phyloP scores from a whole-genome alignment of 2,888 invertebrate species.

The Sarcophaga carnaria region DNA sequence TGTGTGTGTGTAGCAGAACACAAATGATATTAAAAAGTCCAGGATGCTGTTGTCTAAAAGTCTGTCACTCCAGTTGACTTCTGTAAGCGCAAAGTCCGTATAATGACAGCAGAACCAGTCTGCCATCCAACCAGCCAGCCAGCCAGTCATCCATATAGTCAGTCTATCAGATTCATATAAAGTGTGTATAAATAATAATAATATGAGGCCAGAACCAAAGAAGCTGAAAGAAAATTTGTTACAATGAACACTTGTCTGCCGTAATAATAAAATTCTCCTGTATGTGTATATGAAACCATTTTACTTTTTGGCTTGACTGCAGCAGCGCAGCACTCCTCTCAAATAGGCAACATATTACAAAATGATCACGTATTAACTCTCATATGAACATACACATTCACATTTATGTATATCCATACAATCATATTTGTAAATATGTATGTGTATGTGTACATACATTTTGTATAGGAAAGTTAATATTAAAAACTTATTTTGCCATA shows the following conservation, averaged over 20 bases:
- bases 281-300: neutral
- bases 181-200: slow-evolving; percentile 9
- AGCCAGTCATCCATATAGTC: neutral
- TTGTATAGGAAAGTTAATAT: neutral
- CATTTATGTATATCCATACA: neutral
- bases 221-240: neutral
- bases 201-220: neutral
- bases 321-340: neutral
- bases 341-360: neutral
- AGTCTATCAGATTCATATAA: slow-evolving; percentile 23
- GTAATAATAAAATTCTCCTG: slow-evolving; percentile 7
- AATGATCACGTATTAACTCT: slow-evolving; percentile 16
- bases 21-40: slow-evolving; percentile 60
- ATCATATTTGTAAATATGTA: neutral
- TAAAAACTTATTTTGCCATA: slow-evolving; percentile 11
- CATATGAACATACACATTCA: neutral
- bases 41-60: slow-evolving; percentile 50
- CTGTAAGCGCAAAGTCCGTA: slow-evolving; percentile 49
- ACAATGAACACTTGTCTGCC: slow-evolving; percentile 33
- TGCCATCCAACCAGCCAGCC: neutral
- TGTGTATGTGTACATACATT: too few species aligned
- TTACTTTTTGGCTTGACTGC: neutral
- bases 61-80: slow-evolving; percentile 51
- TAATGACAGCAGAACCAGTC: slow-evolving; percentile 35
- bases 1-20: slow-evolving; percentile 3